These are phyloP conservation scores for Ia io DNA, from an alignment of 2,113 vertebrate species.

Conservation along the genomic window DNA sequence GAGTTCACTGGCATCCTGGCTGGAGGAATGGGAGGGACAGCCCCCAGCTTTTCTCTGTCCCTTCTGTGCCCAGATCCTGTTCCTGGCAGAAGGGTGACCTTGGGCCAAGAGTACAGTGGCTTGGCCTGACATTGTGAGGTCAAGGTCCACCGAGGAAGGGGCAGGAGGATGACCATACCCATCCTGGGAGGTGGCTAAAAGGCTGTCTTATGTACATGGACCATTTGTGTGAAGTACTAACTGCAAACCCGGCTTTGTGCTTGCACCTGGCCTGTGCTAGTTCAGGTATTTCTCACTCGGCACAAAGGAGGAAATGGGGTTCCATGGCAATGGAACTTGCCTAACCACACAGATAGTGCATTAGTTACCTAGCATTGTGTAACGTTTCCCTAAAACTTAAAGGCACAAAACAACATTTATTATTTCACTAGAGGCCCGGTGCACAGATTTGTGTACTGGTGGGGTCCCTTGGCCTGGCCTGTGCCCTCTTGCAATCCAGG, in stretches of 20 bases:
- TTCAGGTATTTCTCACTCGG: not conserved
- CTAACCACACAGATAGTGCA: not conserved
- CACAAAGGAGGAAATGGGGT: not conserved
- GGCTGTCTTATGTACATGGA: not conserved
- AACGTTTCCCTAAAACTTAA: not conserved
- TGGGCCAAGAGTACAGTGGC: not conserved
- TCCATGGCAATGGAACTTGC: not conserved
- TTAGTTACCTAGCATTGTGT: not conserved
- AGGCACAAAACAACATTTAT: not conserved
- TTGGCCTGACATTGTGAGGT: slow-evolving; percentile 35
- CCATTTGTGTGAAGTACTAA: accelerated
- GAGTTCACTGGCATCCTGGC: not conserved
- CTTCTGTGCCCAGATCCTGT: not conserved
- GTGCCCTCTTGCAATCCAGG: too few relatives aligned
- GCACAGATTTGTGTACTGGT: too few relatives aligned
- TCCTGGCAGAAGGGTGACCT: not conserved
- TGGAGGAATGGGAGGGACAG: not conserved
- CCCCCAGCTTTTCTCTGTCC: not conserved
- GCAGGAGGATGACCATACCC: not conserved
- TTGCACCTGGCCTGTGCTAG: not conserved
- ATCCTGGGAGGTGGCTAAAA: not conserved
- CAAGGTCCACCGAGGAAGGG: not conserved
- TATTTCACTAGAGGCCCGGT: too few relatives aligned
- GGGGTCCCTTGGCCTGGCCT: too few relatives aligned
- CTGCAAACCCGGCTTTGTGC: not conserved